These are phyloP conservation scores for Epinephelus coioides DNA, from an alignment of 2,797 vertebrate species.

Conservation along the genomic window DNA sequence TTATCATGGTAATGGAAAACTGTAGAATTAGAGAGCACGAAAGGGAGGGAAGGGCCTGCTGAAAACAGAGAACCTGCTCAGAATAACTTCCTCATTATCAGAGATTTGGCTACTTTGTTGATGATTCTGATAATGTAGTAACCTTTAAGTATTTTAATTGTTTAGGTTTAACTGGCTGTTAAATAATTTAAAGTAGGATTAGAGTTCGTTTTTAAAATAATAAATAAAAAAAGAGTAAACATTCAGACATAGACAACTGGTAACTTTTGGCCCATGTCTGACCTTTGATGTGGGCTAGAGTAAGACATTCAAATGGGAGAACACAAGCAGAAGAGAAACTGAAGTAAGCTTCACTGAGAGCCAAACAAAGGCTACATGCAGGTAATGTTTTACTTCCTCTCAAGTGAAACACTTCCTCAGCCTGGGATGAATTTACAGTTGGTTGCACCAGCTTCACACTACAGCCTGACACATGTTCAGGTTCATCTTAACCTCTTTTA, in stretches of 20 bases:
- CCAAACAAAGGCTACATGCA: neutral
- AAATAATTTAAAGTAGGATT: conserved; percentile 6
- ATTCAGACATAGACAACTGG: neutral
- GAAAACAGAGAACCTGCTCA: conserved; percentile 37
- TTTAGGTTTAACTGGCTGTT: conserved; percentile 6
- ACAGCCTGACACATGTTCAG: neutral
- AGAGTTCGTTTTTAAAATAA: neutral
- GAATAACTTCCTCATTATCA: conserved; percentile 52
- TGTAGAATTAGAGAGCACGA: conserved; percentile 27
- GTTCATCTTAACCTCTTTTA: neutral
- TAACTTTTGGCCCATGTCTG: neutral
- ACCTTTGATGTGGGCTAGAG: neutral
- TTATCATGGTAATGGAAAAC: conserved; percentile 34
- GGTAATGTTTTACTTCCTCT: conserved; percentile 12
- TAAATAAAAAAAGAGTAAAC: neutral
- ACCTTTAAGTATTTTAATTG: conserved; percentile 24
- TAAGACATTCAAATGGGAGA: neutral
- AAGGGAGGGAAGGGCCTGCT: conserved; percentile 19
- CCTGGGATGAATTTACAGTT: neutral
- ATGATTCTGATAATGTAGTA: conserved; percentile 16
- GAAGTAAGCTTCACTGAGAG: conserved; percentile 2
- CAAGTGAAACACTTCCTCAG: neutral
- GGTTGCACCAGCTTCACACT: neutral
- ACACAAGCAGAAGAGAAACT: neutral
- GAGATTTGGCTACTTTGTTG: conserved; percentile 28